Conservation (phyloP, 2,797 vertebrate species). For the Melanotaenia boesemani region DNA sequence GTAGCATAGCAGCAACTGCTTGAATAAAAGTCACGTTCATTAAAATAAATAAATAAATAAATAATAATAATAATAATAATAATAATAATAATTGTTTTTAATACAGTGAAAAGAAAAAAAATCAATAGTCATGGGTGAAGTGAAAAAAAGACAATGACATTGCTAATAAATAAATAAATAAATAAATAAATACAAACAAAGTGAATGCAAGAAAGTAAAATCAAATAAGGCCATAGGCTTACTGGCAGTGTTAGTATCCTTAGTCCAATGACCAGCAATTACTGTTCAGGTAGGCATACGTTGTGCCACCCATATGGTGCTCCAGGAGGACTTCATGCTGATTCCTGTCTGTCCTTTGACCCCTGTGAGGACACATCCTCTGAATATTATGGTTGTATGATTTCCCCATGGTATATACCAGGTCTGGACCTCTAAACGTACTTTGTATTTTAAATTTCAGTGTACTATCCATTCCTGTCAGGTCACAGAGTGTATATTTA, state of each 20-base stretch:
- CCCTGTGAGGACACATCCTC: background rate
- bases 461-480: background rate
- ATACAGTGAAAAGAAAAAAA: too few species aligned
- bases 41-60: too few species aligned
- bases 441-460: background rate
- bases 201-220: background rate
- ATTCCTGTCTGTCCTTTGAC: background rate
- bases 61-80: too few species aligned
- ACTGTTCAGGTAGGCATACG: background rate
- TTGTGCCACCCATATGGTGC: constrained; percentile 4
- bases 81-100: background rate
- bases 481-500: background rate
- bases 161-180: background rate
- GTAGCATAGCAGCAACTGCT: background rate
- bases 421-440: background rate
- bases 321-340: background rate
- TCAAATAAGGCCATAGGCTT: background rate
- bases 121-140: too few species aligned
- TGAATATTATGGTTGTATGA: background rate
- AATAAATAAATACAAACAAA: background rate
- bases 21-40: background rate
- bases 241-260: background rate
- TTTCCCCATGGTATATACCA: background rate
- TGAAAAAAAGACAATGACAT: background rate
- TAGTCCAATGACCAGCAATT: background rate